Evolutionary conservation across 1,140 invertebrate species (phyloP).

Genomic region (Atta texana): DNA sequence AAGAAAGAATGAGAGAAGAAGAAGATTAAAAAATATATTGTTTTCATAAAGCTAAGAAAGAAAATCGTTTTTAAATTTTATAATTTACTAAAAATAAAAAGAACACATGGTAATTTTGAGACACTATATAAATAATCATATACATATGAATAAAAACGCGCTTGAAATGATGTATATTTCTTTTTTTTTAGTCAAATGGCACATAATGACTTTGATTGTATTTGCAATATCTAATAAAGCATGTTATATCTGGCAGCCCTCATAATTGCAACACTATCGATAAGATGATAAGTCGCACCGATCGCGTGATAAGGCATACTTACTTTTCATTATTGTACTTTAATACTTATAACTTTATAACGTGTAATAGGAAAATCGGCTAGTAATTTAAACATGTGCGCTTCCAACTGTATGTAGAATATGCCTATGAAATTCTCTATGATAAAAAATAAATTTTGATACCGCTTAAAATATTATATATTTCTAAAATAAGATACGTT

Average conservation of each 20-base stretch:
- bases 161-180: conserved; percentile 3
- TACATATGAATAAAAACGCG: neutral
- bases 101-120: neutral
- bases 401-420: neutral
- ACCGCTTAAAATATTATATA: neutral
- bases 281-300: conserved; percentile 41
- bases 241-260: conserved; percentile 2
- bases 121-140: neutral
- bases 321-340: conserved; percentile 10
- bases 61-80: neutral
- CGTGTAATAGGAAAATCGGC: conserved; percentile 18
- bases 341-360: neutral
- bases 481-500: neutral
- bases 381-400: neutral
- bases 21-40: neutral
- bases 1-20: neutral
- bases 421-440: neutral
- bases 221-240: conserved; percentile 45
- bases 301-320: conserved; percentile 27
- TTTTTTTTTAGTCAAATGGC: neutral
- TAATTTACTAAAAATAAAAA: neutral
- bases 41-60: neutral
- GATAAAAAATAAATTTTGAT: neutral
- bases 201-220: neutral
- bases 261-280: conserved; percentile 33